phyloP scores from a whole-genome alignment of 2,888 invertebrate genomes.

The Belgica antarctica region DNA sequence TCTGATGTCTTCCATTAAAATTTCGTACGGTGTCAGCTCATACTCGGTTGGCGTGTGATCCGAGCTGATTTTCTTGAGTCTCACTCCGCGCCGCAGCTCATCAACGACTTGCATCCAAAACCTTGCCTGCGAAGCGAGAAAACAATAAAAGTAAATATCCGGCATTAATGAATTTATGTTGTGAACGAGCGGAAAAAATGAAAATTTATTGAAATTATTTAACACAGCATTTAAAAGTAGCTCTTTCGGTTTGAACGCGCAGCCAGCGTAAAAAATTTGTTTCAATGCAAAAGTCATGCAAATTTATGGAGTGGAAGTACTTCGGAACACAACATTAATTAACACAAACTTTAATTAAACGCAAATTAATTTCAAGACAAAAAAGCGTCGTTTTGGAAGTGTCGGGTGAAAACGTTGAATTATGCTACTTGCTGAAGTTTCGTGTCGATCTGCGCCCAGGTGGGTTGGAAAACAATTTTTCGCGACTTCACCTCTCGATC shows the following conservation, averaged over 20 bases:
- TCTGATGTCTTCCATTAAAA: constrained; percentile 93
- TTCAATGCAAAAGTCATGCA: background rate
- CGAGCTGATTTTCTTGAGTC: constrained; percentile 83
- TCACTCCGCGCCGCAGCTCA: constrained; percentile 86
- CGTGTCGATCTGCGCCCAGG: background rate
- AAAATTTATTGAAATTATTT: constrained; percentile 25
- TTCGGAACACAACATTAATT: background rate
- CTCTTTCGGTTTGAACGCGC: too few species aligned
- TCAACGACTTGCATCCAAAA: constrained; percentile 95
- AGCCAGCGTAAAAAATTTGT: background rate
- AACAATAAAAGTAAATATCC: constrained; percentile 12
- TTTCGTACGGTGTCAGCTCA: constrained; percentile 94
- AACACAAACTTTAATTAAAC: constrained; percentile 14
- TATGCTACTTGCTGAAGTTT: background rate
- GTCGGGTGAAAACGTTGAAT: background rate
- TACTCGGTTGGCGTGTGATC: constrained; percentile 80
- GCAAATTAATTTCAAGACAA: background rate
- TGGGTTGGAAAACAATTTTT: background rate
- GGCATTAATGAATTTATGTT: constrained; percentile 26
- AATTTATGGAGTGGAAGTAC: too few species aligned
- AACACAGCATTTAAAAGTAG: background rate
- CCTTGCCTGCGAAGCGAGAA: constrained; percentile 66
- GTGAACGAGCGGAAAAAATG: constrained; percentile 24
- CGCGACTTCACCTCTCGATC: background rate
- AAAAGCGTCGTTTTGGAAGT: background rate